Evolutionary conservation across 2,888 invertebrate species (phyloP).

Genomic region (Trisateles emortualis): DNA sequence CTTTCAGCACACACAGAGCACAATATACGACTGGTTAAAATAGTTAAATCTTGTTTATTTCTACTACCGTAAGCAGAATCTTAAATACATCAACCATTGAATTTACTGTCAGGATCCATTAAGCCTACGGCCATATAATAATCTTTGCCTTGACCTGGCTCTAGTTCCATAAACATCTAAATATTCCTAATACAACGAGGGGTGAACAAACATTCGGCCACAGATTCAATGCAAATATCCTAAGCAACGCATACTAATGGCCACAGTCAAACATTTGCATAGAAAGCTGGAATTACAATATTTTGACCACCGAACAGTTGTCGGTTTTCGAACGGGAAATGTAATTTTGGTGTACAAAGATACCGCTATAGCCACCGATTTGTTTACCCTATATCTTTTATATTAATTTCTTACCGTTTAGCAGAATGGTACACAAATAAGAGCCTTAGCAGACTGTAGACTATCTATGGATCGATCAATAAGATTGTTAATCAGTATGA

Average conservation of each 20-base stretch:
- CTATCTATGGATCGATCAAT: too few relatives aligned
- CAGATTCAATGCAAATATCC: slow-evolving; percentile 25
- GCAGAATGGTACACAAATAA: neutral
- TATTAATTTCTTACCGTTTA: neutral
- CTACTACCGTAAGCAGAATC: neutral
- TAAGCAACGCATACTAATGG: slow-evolving; percentile 33
- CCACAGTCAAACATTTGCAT: slow-evolving; percentile 16
- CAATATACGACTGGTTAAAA: too few relatives aligned
- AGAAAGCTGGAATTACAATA: slow-evolving; percentile 15
- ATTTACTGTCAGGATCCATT: neutral
- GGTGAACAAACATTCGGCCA: slow-evolving; percentile 10
- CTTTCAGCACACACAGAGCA: too few relatives aligned
- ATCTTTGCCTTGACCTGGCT: neutral
- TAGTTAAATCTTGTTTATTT: too few relatives aligned
- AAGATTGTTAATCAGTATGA: too few relatives aligned
- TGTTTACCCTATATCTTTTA: neutral
- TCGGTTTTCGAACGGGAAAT: neutral
- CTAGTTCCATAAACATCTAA: neutral
- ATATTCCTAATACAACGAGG: slow-evolving; percentile 3
- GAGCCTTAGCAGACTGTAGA: too few relatives aligned
- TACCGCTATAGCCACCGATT: neutral
- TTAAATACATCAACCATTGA: neutral
- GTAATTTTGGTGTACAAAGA: neutral
- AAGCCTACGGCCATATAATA: too few relatives aligned
- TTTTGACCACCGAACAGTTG: slow-evolving; percentile 1